Base-by-base conservation (phyloP, 2,113 vertebrate genomes). In the Setophaga coronata region DNA sequence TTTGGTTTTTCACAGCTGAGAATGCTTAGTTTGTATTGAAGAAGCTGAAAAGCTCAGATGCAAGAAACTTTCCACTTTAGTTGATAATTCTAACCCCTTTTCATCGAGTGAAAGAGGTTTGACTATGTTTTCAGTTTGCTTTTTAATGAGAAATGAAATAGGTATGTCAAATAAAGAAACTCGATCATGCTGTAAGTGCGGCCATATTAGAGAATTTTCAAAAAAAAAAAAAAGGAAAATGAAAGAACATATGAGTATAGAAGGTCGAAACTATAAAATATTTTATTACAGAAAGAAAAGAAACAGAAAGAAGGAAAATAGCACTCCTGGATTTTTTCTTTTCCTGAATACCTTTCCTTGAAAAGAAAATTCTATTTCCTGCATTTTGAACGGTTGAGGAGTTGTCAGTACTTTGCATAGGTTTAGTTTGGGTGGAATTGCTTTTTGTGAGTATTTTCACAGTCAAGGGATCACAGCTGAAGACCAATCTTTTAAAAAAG, bases 161-260 rank as follows among this genome's bases (percentile, higher is more conserved):
- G 5, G 2, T 33, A 26, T 3, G 2, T 80, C 11, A 77, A 43
- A 15, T 57, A 62, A 70, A 74, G 56, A 67, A 45, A 70, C 56
- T 17, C 5, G 1, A 6, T 16, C 5, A 18, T 64, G 29, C 11
- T 58, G 1, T 33, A 87, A 65, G 3, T 85, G 18, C 13, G 73
- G 15, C 5, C 21, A 4, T 19, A 18, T 23, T 33, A 34, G 20
- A 71, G 10, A 36, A 3, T 36, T 82, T 74, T 70, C 7, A 45
- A 34, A 78, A 14, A 26, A 36, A 26, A 36, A 36, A 36, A 58
- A 51, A 48, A 31, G 9, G 17, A 36, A 64, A n/a, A n/a, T 5
- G 28, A 57, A 42, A 73, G 36, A 34, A 45, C 2, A 36, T 20
- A 11, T 0, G 0, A 31, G 8, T 62, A 34, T 60, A 40, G 20